Percentiles rank a stretch among this genome's conserved stretches.
These are phyloP conservation scores for Mycteria americana DNA, from an alignment of 2,797 vertebrate species.

Conservation along the genomic window DNA sequence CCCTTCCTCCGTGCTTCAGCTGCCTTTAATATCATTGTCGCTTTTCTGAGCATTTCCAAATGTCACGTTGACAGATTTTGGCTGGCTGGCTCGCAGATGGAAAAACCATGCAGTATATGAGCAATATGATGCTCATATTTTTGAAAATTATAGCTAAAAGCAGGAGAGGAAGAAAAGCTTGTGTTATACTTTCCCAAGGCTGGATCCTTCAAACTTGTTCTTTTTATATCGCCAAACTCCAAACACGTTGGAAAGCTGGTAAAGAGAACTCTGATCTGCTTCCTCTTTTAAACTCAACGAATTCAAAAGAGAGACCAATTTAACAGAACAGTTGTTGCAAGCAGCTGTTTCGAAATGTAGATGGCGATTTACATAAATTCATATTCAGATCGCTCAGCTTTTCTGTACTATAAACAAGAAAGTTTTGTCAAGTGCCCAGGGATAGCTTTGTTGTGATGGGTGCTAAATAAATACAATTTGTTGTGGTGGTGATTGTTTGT, in stretches of 20 bases:
- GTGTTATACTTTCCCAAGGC: not conserved
- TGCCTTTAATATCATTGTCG: not conserved
- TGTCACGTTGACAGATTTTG: not conserved
- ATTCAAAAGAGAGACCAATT: not conserved
- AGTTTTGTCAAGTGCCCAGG: not conserved
- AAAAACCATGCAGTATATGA: not conserved
- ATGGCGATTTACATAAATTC: constrained; percentile 6
- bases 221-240: not conserved
- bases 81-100: not conserved
- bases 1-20: not conserved
- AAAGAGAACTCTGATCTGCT: not conserved
- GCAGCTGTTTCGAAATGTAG: not conserved
- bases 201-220: not conserved
- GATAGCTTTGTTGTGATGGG: not conserved
- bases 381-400: not conserved
- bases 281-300: not conserved
- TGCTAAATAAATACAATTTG: constrained; percentile 18
- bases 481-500: not conserved
- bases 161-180: not conserved
- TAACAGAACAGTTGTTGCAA: not conserved
- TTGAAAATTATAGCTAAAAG: not conserved
- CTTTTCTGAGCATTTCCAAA: not conserved
- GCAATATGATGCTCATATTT: not conserved
- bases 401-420: not conserved
- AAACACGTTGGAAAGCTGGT: not conserved